Conservation (phyloP, 2,797 vertebrate species). For the Manis crassicaudata region DNA sequence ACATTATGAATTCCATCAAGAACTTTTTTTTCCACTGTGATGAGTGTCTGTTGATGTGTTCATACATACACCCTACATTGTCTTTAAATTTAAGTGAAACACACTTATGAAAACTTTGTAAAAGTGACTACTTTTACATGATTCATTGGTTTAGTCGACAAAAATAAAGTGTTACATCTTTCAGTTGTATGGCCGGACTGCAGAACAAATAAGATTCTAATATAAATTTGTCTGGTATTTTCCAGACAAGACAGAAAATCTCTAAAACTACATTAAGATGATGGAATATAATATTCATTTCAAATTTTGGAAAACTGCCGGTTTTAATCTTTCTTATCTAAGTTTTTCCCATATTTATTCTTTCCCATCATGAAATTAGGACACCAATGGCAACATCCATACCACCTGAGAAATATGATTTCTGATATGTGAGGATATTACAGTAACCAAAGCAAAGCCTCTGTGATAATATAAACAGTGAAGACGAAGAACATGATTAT, state of each 20-base stretch:
- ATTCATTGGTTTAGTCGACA: not conserved
- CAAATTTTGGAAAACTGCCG: not conserved
- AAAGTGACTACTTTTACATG: not conserved
- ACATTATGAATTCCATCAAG: not conserved
- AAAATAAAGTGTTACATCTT: not conserved
- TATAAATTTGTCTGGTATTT: slow-evolving; percentile 3
- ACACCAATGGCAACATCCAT: not conserved
- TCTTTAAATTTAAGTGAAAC: not conserved
- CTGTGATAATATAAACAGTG: not conserved
- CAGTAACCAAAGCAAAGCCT: not conserved
- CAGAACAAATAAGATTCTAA: not conserved
- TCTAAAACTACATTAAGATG: not conserved
- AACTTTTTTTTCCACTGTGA: not conserved
- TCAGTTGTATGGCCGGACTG: not conserved
- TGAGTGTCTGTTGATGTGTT: not conserved
- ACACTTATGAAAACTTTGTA: not conserved
- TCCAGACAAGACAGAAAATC: not conserved
- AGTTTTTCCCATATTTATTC: not conserved
- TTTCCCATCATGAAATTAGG: not conserved
- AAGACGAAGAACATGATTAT: not conserved
- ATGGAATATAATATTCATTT: not conserved
- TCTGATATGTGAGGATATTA: not conserved
- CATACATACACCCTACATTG: no score
- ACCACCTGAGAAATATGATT: not conserved
- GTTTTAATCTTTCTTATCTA: not conserved